phyloP scores from a whole-genome alignment of 2,888 invertebrate species.

The Autographa gamma region DNA sequence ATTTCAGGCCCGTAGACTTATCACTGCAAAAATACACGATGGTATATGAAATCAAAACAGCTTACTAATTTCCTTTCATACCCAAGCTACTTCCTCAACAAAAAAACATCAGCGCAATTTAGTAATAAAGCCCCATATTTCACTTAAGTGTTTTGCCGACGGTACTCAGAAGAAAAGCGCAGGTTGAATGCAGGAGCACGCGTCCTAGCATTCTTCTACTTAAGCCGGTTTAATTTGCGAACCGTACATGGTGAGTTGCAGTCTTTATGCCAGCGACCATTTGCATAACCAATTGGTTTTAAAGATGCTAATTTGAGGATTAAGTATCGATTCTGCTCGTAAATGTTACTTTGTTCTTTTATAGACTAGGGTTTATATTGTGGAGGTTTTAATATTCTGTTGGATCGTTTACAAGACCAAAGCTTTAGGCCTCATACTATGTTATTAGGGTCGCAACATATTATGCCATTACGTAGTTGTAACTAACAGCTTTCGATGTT shows the following conservation, averaged over 20 bases:
- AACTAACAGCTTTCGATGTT: no score
- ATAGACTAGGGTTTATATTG: background rate
- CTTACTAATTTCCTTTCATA: background rate
- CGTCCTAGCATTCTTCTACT: slow-evolving; percentile 55
- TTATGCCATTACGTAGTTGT: no score
- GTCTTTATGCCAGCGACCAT: slow-evolving; percentile 11
- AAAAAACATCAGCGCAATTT: background rate
- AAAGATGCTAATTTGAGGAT: slow-evolving; percentile 1
- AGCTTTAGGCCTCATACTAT: no score
- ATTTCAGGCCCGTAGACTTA: no score
- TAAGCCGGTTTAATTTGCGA: slow-evolving; percentile 62
- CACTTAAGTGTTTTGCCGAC: slow-evolving; percentile 29
- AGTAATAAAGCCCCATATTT: background rate
- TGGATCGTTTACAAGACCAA: background rate
- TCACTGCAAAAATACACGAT: no score
- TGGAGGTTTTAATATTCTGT: background rate
- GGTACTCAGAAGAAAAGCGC: slow-evolving; percentile 48
- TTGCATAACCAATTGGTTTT: slow-evolving; percentile 20
- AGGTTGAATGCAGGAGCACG: slow-evolving; percentile 31
- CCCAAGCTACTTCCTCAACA: background rate
- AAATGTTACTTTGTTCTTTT: background rate
- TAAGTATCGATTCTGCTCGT: background rate
- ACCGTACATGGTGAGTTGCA: slow-evolving; percentile 35
- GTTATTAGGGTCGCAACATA: no score
- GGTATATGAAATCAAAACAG: no score